Conservation (phyloP, 2,113 vertebrate species). For the Podiceps cristatus region DNA sequence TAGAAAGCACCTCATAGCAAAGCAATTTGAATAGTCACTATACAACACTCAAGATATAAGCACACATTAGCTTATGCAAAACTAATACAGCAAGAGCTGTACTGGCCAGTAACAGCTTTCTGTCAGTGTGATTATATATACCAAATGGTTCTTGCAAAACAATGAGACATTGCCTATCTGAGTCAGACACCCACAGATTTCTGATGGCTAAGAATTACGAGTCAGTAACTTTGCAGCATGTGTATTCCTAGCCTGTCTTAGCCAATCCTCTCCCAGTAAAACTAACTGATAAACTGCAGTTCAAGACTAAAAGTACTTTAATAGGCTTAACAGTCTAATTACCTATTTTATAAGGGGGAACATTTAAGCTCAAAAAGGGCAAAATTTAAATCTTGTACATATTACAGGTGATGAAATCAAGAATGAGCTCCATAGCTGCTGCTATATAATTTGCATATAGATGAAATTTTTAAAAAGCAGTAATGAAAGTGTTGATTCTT, state of each 20-base stretch:
- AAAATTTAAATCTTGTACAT: conserved; percentile 17
- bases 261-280: background rate
- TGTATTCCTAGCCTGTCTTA: background rate
- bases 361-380: conserved; percentile 25
- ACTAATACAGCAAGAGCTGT: background rate
- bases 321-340: conserved; percentile 35
- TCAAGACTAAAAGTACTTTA: background rate
- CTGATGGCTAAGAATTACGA: background rate
- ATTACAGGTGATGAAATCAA: conserved; percentile 28
- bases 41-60: background rate
- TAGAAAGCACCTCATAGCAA: background rate
- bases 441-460: conserved; percentile 47
- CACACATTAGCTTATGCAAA: background rate
- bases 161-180: background rate
- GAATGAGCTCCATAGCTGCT: background rate
- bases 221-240: background rate
- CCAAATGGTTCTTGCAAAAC: background rate
- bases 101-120: background rate
- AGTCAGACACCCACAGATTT: background rate
- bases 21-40: background rate
- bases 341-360: conserved; percentile 24
- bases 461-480: conserved; percentile 16
- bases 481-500: conserved; percentile 16
- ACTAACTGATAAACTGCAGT: background rate
- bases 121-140: background rate